Percentiles rank a stretch among this genome's conserved stretches.
These are phyloP conservation scores for Asarcornis scutulata DNA, from an alignment of 2,113 vertebrate genomes.

Conservation along the genomic window DNA sequence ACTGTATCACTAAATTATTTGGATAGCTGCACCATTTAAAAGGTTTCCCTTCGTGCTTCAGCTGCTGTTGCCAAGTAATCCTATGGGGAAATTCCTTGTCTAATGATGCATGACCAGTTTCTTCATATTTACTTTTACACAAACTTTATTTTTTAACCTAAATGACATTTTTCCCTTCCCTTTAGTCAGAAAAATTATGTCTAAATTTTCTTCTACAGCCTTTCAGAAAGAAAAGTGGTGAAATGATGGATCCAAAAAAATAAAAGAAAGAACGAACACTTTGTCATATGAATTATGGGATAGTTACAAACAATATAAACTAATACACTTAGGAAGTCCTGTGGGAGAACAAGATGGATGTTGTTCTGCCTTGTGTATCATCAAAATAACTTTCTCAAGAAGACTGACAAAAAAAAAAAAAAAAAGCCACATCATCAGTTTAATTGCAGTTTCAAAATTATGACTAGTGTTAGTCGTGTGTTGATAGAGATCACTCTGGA, in stretches of 20 bases:
- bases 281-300: background rate
- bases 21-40: background rate
- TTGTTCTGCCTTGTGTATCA: background rate
- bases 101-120: background rate
- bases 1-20: background rate
- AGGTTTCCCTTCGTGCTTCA: background rate
- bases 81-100: background rate
- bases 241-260: background rate
- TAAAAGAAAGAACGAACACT: background rate
- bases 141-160: background rate
- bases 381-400: too few relatives aligned
- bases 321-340: background rate
- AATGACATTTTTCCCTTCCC: background rate
- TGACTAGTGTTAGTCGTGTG: background rate
- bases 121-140: background rate
- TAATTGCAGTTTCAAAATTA: slow-evolving; percentile 4
- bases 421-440: background rate
- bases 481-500: background rate
- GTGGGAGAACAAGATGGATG: background rate
- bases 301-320: background rate
- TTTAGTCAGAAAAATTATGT: background rate
- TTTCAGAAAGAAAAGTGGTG: background rate
- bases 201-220: background rate
- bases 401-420: too few relatives aligned
- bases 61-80: background rate